A percentile compares a stretch with the other conserved stretches of the same genome.
Conservation (phyloP, 2,888 invertebrate genomes). For the Thera obeliscata region DNA sequence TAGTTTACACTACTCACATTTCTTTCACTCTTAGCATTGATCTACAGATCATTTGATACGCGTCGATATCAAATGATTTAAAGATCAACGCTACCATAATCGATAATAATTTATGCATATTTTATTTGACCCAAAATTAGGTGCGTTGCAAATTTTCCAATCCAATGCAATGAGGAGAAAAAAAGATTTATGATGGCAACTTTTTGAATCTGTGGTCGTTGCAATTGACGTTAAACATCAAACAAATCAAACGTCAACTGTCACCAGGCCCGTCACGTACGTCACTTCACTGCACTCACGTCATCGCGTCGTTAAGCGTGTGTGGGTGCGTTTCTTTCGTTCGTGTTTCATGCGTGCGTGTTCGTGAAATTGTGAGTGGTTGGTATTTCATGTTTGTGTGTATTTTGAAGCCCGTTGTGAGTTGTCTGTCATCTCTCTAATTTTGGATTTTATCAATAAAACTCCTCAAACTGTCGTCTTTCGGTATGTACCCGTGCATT, state of each 20-base stretch:
- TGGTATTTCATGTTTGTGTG: slow-evolving; percentile 74
- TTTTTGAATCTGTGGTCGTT: slow-evolving; percentile 1
- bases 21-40: too few species aligned
- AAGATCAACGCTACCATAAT: too few species aligned
- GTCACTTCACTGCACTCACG: background rate
- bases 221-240: background rate
- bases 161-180: background rate
- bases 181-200: background rate
- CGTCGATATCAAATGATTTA: too few species aligned
- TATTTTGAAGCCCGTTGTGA: slow-evolving; percentile 79
- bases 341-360: slow-evolving; percentile 49
- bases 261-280: slow-evolving; percentile 5
- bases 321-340: slow-evolving; percentile 62
- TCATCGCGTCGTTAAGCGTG: slow-evolving; percentile 48
- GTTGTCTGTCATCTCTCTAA: slow-evolving; percentile 72
- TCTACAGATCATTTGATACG: too few species aligned
- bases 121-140: too few species aligned
- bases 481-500: slow-evolving; percentile 69
- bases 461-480: slow-evolving; percentile 76
- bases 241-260: slow-evolving; percentile 1
- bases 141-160: too few species aligned
- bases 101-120: too few species aligned
- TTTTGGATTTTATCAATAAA: slow-evolving; percentile 82
- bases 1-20: too few species aligned
- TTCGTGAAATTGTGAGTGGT: slow-evolving; percentile 64